Conservation (phyloP, 2,797 vertebrate genomes). For the Myoxocephalus aenaeus region DNA sequence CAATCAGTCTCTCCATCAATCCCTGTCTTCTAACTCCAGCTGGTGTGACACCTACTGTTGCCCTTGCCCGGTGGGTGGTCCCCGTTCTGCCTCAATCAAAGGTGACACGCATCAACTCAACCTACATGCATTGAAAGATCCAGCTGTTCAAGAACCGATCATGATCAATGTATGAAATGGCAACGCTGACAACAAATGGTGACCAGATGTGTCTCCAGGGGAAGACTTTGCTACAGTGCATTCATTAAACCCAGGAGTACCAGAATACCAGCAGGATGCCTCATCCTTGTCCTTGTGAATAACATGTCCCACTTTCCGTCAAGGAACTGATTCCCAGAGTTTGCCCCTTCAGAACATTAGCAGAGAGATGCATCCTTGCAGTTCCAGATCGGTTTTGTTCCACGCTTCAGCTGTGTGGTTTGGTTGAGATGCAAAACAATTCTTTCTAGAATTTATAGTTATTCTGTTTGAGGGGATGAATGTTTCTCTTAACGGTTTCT, state of each 20-base stretch:
- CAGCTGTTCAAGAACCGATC: constrained; percentile 55
- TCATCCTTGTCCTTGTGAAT: constrained; percentile 28
- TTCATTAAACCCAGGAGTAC: constrained; percentile 28
- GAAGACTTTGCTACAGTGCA: constrained; percentile 1
- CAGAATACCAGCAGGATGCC: constrained; percentile 1
- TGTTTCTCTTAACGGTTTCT: neutral
- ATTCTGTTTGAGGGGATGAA: neutral
- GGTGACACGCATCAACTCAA: constrained; percentile 67
- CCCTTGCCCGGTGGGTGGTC: constrained; percentile 77
- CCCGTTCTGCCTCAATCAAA: constrained; percentile 74
- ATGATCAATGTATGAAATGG: constrained; percentile 44
- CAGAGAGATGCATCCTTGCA: neutral
- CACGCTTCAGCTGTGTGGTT: neutral
- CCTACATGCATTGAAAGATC: constrained; percentile 48
- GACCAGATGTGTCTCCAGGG: constrained; percentile 26
- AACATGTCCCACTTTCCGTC: neutral
- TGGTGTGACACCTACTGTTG: constrained; percentile 80
- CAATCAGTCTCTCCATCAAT: constrained; percentile 84
- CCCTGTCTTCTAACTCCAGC: constrained; percentile 79
- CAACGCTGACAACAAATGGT: constrained; percentile 15
- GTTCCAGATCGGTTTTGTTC: neutral
- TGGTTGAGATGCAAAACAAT: neutral
- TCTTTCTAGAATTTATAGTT: neutral
- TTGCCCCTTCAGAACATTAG: neutral
- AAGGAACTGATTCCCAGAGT: neutral